Percentiles rank a stretch among this genome's conserved stretches.
Conservation (phyloP, 2,888 invertebrate genomes). For the Fissipunctia ypsillon region DNA sequence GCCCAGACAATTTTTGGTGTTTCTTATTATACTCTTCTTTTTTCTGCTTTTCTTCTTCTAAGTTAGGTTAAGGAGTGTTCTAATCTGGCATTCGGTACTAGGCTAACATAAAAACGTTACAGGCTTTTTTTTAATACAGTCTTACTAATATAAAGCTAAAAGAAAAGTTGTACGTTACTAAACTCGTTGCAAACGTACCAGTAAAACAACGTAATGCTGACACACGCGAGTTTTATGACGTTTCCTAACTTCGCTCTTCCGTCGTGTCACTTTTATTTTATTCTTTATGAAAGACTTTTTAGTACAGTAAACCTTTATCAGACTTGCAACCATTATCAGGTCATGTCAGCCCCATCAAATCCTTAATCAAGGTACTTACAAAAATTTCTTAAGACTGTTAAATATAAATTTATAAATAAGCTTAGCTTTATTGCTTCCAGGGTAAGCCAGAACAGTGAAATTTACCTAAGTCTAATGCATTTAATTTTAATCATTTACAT, state of each 20-base stretch:
- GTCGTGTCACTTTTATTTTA: constrained; percentile 3
- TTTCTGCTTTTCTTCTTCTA: background rate
- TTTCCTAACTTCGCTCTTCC: background rate
- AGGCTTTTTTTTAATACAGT: background rate
- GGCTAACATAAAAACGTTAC: background rate
- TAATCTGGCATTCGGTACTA: background rate
- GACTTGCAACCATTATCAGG: no score
- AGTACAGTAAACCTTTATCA: no score
- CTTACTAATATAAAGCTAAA: background rate
- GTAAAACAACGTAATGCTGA: constrained; percentile 5
- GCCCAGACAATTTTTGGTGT: no score
- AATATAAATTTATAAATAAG: no score
- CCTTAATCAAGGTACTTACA: no score
- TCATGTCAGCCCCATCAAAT: no score
- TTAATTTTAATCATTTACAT: no score
- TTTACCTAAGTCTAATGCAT: no score
- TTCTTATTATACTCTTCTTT: background rate
- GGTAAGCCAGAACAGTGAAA: no score
- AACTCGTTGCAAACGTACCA: background rate
- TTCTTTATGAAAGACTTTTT: background rate
- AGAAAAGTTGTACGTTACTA: constrained; percentile 24
- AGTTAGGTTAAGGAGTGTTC: background rate
- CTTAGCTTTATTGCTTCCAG: no score
- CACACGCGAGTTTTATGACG: constrained; percentile 9
- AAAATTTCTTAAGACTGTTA: no score